phyloP scores from a whole-genome alignment of 1,140 invertebrate species.

The Penaeus indicus region DNA sequence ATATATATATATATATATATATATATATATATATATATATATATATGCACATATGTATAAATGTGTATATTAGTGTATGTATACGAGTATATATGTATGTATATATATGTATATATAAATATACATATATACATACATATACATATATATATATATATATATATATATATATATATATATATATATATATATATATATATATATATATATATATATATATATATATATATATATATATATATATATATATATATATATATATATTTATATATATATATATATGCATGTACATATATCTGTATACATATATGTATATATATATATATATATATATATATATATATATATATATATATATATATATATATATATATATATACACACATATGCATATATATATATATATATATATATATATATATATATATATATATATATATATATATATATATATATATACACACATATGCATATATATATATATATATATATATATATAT shows the following conservation, averaged over 20 bases:
- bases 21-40: too few species aligned
- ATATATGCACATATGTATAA: too few species aligned
- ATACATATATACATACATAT: neutral
- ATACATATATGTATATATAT: neutral
- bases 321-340: neutral
- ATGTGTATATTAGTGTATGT: too few species aligned
- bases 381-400: slow-evolving; percentile 40
- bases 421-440: neutral
- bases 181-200: slow-evolving; percentile 51
- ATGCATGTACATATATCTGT: too few species aligned
- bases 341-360: slow-evolving; percentile 21
- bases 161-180: slow-evolving; percentile 40
- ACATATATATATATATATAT: neutral
- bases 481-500: neutral
- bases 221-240: neutral
- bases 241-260: neutral
- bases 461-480: too few species aligned
- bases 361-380: slow-evolving; percentile 41
- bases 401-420: neutral
- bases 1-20: too few species aligned
- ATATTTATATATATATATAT: slow-evolving; percentile 14
- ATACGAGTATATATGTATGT: slow-evolving; percentile 1
- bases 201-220: slow-evolving; percentile 6
- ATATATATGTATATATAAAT: neutral
- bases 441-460: slow-evolving; percentile 4